A percentile compares a stretch with the other conserved stretches of the same genome.
Conservation (phyloP, 2,888 invertebrate species). For the Ptychoptera contaminata region DNA sequence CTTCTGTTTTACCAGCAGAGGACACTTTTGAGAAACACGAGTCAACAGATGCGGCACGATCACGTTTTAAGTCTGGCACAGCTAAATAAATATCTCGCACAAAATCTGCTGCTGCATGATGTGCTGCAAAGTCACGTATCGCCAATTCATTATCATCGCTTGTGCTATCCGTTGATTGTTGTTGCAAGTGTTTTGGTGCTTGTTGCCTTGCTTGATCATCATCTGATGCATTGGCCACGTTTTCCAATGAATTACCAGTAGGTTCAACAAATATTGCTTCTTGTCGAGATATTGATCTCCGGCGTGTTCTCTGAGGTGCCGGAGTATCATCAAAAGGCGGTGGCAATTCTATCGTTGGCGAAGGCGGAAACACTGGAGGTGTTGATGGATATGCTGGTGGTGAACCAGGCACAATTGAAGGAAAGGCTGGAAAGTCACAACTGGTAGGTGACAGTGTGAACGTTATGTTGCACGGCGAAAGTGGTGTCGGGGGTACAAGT, state of each 20-base stretch:
- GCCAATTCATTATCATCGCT: not conserved
- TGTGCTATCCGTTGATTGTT: not conserved
- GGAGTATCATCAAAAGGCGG: constrained; percentile 29
- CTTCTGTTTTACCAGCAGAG: constrained; percentile 53
- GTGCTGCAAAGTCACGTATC: constrained; percentile 19
- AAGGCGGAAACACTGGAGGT: constrained; percentile 30
- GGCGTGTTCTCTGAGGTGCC: constrained; percentile 34
- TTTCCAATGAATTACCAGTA: constrained; percentile 53
- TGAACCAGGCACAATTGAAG: constrained; percentile 22
- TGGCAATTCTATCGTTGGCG: constrained; percentile 41
- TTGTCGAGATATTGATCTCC: constrained; percentile 64
- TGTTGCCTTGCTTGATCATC: constrained; percentile 15
- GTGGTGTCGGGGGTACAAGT: constrained; percentile 29
- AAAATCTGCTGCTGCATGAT: constrained; percentile 27
- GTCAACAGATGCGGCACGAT: constrained; percentile 76
- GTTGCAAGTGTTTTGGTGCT: constrained; percentile 7
- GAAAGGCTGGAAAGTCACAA: constrained; percentile 29
- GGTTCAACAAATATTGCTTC: constrained; percentile 69
- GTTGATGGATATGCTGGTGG: constrained; percentile 30
- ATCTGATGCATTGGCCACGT: constrained; percentile 42
- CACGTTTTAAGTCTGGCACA: constrained; percentile 69
- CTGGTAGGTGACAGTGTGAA: constrained; percentile 45
- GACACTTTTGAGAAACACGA: constrained; percentile 69
- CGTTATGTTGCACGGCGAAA: constrained; percentile 40
- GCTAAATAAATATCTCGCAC: constrained; percentile 61